These are phyloP conservation scores for Morpho helenor DNA, from an alignment of 2,888 invertebrate species.

Conservation along the genomic window DNA sequence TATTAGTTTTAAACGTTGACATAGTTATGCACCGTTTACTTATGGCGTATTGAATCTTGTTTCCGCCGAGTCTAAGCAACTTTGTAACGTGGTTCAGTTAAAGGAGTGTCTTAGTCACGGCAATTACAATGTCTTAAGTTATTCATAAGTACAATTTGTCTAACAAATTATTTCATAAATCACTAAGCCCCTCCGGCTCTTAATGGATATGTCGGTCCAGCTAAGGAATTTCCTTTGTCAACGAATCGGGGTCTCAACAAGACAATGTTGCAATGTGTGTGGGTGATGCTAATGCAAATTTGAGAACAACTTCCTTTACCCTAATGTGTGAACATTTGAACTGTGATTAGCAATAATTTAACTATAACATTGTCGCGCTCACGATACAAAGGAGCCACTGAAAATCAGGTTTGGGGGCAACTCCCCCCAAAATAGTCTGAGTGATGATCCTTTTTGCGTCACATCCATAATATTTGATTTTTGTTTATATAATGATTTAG, in stretches of 20 bases:
- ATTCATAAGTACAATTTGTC: constrained; percentile 22
- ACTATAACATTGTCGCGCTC: no score
- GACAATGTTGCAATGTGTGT: constrained; percentile 23
- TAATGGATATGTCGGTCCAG: constrained; percentile 16
- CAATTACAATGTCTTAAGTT: constrained; percentile 22
- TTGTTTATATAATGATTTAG: no score
- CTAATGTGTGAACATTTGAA: no score
- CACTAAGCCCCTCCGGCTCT: constrained; percentile 18
- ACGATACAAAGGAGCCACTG: no score
- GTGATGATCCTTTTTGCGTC: no score
- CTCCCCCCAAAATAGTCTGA: no score
- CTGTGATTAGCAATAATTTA: no score
- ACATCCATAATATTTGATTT: no score
- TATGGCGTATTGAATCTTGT: constrained; percentile 13
- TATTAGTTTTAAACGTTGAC: constrained; percentile 16
- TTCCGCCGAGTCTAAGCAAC: constrained; percentile 10
- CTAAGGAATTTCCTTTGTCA: constrained; percentile 17
- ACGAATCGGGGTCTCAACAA: constrained; percentile 9
- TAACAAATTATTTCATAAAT: constrained; percentile 25
- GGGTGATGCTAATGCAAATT: constrained; percentile 19
- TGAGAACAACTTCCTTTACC: background rate
- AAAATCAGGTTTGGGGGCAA: no score
- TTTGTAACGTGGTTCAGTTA: constrained; percentile 10
- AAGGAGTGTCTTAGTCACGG: constrained; percentile 8
- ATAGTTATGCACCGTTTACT: constrained; percentile 18